Evolutionary conservation across 2,797 vertebrate genomes (phyloP), one percentile per base, ranked within the genome.

Genomic region (Rhodeus uyekii): DNA sequence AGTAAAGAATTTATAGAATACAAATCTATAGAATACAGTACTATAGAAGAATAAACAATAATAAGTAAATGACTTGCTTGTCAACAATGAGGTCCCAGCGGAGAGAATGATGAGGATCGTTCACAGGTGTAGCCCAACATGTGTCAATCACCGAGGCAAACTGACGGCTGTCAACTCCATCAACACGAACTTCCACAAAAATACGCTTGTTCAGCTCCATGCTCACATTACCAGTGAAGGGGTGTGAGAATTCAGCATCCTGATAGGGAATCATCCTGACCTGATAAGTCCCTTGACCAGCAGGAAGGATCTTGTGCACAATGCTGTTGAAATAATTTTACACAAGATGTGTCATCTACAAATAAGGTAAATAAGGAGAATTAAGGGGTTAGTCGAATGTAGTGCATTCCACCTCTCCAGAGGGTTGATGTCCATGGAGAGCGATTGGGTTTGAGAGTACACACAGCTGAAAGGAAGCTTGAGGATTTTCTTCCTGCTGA

Each of bases 91-190:
- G 92, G 87, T 92, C 84, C 92, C 92, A 84, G 72, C 64, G 89
- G 69, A 91, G 53, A 3, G 65, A 39, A 67, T 85, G 76, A 76
- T 38, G 63, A 1, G 87, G 1, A 0, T 81, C 0, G 19, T 90
- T 89, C 9, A 88, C 46, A 0, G 94, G 93, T 0, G 93, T 94
- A 2, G 93, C 92, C 94, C 93, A 95, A 34, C 93, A 95, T 2
- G 83, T 87, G 19, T 92, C 90, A 55, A 94, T 27, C 39, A 93
- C 68, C 3, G 84, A 84, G 46, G 92, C 82, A 39, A 94, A 86
- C 76, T 90, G 92, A 0, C 0, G 69, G 7, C 55, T 34, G 72
- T 92, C 89, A 10, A 89, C 77, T 50, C 90, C 93, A 6, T 84
- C 85, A 27, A 91, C 81, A 7, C n/a, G 63, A 63, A 94, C 89